phyloP scores from a whole-genome alignment of 2,797 vertebrate species.

The Manis javanica region DNA sequence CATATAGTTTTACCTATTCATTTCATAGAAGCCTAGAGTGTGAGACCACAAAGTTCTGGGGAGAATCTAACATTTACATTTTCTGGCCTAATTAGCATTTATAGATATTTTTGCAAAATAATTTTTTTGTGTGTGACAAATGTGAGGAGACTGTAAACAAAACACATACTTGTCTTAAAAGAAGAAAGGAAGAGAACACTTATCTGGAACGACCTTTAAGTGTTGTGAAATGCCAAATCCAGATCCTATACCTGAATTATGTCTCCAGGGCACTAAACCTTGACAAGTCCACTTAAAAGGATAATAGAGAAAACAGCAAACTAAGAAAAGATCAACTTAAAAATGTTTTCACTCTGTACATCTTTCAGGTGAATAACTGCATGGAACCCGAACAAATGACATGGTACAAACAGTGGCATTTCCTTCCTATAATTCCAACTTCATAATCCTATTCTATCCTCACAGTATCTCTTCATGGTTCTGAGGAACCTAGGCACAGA shows the following conservation, averaged over 20 bases:
- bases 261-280: neutral
- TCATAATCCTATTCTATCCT: neutral
- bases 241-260: neutral
- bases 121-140: neutral
- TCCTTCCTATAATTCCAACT: constrained; percentile 15
- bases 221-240: neutral
- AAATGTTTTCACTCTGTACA: neutral
- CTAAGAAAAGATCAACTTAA: constrained; percentile 14
- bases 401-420: neutral
- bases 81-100: constrained; percentile 34
- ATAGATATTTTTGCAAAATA: constrained; percentile 31
- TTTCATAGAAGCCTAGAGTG: neutral
- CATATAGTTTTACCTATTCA: neutral
- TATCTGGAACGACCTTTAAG: neutral
- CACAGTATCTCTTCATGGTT: constrained; percentile 8
- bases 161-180: neutral
- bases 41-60: neutral
- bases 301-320: constrained; percentile 19
- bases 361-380: neutral
- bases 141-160: neutral
- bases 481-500: neutral
- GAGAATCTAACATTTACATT: constrained; percentile 15
- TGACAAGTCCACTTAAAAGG: neutral
- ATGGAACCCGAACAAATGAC: constrained; percentile 25
- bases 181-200: neutral